Base-by-base conservation (phyloP, 2,888 invertebrate genomes). In the Eupeodes latifasciatus region DNA sequence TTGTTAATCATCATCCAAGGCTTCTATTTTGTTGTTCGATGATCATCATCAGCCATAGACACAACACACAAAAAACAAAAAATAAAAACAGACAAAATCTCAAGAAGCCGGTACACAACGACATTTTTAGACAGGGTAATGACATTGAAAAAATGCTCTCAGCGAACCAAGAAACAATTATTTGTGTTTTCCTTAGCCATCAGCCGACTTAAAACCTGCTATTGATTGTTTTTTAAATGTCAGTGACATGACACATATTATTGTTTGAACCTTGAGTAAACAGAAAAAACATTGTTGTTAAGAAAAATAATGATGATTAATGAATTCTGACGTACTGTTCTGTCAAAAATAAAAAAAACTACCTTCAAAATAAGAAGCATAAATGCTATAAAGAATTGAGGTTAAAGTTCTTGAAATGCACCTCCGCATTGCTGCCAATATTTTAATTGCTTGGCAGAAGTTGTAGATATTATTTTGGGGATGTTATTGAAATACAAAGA, bases 1-100 rank as follows among this genome's bases (percentile, higher is more conserved):
- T 76, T 67, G 80, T 87, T 80, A 80, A 80, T 87, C 87, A 87
- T 80, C 62, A 61, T 36, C 71, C 64, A 64, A 69, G 78, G 74
- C 64, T 69, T 78, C 62, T 40, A 47, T 12, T 57, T 67, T 34
- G 59, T 62, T 36, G 11, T 47, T 34, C 47, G 47, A 40, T 72
- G 47, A 40, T 72, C 47, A 74, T 19, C 27, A 74, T 19, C 27
- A 44, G 40, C 40, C 11, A 57, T 62, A 72, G 55, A 81, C 53
- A 53, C 40, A 66, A 67, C 67, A 77, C n/a, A 36, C 10, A 57
- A n/a, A 4, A 34, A 71, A 27, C 2, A 40, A 40, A 40, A 40
- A 40, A 4, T 5, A 40, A 7, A 40, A 7, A 40, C 40, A 40
- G 9, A 5, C 16, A n/a, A 55, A 14, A 12, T n/a, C 14, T 27